Base-by-base conservation (phyloP, 2,888 invertebrate genomes). In the Aspidiotus rigidus region DNA sequence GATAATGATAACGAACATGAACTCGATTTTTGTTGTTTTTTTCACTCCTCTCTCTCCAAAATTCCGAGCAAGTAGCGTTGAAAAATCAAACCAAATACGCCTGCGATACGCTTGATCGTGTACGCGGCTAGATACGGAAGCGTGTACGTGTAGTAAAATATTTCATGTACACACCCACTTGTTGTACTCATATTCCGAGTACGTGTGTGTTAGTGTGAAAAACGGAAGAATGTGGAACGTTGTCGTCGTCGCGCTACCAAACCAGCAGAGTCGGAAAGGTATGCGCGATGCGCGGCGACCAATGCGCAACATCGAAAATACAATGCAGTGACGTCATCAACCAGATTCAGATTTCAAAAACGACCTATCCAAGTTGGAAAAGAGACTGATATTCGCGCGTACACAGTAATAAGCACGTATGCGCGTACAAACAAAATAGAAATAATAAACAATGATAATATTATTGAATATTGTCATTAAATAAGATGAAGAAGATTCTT, bases 131-230 rank as follows among this genome's bases (percentile, higher is more conserved):
- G 28, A 28, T 28, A 28, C 28, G 28, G 28, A 28, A 28, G 28
- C 28, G 28, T 28, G 28, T 28, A 28, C 28, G 17, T 28, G 60
- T 60, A 28, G n/a, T 28, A 16, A 55, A 15, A 62, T 69, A 62
- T 42, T 61, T 63, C 49, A 44, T 44, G 59, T 57, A 69, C 69
- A 69, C 69, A 69, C 69, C 69, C 69, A 69, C 69, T 62, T 69
- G 69, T 69, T 62, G 62, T 13, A 39, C 11, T 17, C 28, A 28
- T 67, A 61, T 53, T 59, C 40, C 61, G 15, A 42, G 44, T 39
- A 16, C n/a, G n/a, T n/a, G 16, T n/a, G 62, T n/a, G 16, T 16
- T 13, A 28, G 57, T 66, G 57, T 57, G 44, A 44, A 44, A 41
- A 57, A 59, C 67, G 60, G 59, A 59, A 67, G 17, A 28, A 66